Conservation (phyloP, 2,888 invertebrate species). For the Rotaria sp. region DNA sequence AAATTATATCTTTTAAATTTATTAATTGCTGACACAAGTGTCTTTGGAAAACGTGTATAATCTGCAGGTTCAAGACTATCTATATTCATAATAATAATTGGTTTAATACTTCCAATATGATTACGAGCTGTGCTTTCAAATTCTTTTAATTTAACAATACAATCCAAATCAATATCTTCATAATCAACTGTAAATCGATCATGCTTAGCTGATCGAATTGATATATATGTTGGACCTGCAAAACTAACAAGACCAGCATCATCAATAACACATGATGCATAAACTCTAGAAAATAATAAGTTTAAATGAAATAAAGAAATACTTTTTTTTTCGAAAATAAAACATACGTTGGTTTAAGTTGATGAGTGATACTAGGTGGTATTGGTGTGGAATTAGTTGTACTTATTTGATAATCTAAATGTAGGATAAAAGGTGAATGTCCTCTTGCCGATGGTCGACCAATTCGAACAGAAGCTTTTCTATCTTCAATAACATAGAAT, state of each 20-base stretch:
- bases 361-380: background rate
- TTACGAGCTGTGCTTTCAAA: background rate
- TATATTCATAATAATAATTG: background rate
- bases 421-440: background rate
- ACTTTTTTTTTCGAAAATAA: no score
- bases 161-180: background rate
- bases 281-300: background rate
- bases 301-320: no score
- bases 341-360: background rate
- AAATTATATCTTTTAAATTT: conserved; percentile 13
- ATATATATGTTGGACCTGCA: conserved; percentile 11
- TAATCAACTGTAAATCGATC: background rate
- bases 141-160: conserved; percentile 23
- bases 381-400: background rate
- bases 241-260: background rate
- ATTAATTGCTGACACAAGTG: background rate
- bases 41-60: background rate
- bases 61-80: background rate
- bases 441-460: background rate
- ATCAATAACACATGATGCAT: conserved; percentile 26
- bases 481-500: background rate
- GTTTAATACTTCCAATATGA: background rate
- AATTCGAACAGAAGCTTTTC: background rate
- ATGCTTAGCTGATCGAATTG: conserved; percentile 7
- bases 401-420: conserved; percentile 25